Conservation (phyloP, 2,888 invertebrate genomes). For the Andrena marginata region DNA sequence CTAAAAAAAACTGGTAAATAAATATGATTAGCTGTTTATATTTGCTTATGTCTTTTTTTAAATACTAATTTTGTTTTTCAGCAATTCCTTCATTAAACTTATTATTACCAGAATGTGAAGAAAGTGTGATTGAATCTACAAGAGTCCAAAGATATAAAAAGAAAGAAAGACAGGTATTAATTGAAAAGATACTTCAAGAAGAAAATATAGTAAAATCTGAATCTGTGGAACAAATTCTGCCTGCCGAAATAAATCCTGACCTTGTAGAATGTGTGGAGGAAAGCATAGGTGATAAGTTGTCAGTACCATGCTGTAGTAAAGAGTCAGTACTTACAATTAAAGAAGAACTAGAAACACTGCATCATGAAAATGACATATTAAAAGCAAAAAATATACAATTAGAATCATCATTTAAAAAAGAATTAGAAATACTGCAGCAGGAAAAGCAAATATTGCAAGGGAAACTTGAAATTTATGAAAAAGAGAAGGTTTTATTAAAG, state of each 20-base stretch:
- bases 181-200: slow-evolving; percentile 5
- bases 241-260: background rate
- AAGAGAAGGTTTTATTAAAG: slow-evolving; percentile 1
- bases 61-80: slow-evolving; percentile 14
- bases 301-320: background rate
- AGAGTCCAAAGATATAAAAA: background rate
- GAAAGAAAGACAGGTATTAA: background rate
- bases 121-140: background rate
- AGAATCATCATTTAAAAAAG: background rate
- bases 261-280: background rate
- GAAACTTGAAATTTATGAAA: background rate
- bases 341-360: background rate
- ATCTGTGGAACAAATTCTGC: background rate
- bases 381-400: background rate
- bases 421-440: slow-evolving; percentile 5
- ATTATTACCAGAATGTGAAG: background rate
- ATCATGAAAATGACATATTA: background rate
- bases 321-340: background rate
- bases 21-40: background rate
- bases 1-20: too few relatives aligned
- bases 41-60: background rate
- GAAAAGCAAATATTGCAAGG: background rate
- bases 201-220: slow-evolving; percentile 4
- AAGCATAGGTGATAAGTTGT: background rate
- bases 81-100: slow-evolving; percentile 14